phyloP scores from a whole-genome alignment of 2,888 invertebrate species.

The Scaptomyza flava region DNA sequence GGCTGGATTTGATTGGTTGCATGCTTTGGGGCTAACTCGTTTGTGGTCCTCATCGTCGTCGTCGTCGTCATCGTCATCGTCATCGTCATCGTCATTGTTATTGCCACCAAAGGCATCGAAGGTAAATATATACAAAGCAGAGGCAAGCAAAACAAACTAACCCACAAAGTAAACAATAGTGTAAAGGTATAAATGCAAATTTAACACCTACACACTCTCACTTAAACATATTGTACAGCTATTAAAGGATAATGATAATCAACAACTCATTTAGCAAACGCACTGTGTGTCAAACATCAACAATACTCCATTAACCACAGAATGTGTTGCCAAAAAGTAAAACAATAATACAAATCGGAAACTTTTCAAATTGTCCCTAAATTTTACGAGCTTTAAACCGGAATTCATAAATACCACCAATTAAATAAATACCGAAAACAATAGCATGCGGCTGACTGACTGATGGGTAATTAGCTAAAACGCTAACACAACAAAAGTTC shows the following conservation, averaged over 20 bases:
- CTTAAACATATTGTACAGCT: constrained; percentile 9
- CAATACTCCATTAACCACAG: not conserved
- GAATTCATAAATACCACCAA: too few relatives aligned
- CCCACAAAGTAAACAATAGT: constrained; percentile 78
- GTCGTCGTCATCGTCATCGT: constrained; percentile 19
- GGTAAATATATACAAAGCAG: constrained; percentile 64
- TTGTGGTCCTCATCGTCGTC: constrained; percentile 13
- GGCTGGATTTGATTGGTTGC: constrained; percentile 32
- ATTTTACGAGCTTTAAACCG: too few relatives aligned
- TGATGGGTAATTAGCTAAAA: too few relatives aligned
- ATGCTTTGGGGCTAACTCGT: constrained; percentile 68
- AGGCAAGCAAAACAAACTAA: constrained; percentile 67
- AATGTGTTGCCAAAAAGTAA: not conserved
- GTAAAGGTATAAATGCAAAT: constrained; percentile 77
- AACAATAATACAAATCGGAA: not conserved
- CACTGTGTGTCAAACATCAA: constrained; percentile 8
- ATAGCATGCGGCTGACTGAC: too few relatives aligned
- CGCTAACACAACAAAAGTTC: too few relatives aligned
- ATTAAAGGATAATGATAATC: constrained; percentile 46
- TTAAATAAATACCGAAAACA: too few relatives aligned
- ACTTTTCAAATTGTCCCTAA: too few relatives aligned
- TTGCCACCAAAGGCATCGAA: constrained; percentile 65
- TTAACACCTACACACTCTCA: constrained; percentile 53
- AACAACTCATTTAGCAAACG: constrained; percentile 73
- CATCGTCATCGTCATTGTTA: constrained; percentile 9